These are phyloP conservation scores for Hypena proboscidalis DNA, from an alignment of 2,888 invertebrate genomes.

Conservation along the genomic window DNA sequence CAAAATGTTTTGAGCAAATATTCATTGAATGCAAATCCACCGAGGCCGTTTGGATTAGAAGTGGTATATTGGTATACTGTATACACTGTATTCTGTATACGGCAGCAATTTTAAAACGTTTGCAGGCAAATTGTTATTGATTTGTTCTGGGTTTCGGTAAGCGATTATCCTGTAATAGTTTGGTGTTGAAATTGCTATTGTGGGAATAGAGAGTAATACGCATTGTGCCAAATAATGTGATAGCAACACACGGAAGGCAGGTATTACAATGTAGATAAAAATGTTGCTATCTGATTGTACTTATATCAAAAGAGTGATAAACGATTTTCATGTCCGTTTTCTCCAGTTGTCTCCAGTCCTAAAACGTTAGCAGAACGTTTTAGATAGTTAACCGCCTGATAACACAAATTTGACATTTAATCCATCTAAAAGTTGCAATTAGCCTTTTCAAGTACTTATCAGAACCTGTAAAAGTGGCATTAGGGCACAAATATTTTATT, in stretches of 20 bases:
- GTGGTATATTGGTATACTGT: slow-evolving; percentile 49
- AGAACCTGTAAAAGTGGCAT: no score
- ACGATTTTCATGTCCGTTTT: no score
- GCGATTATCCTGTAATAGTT: background rate
- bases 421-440: no score
- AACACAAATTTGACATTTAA: no score
- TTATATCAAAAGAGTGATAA: no score
- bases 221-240: background rate
- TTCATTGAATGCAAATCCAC: slow-evolving; percentile 78
- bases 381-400: no score
- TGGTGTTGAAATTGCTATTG: background rate
- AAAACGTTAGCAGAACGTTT: no score
- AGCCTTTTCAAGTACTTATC: no score
- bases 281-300: no score
- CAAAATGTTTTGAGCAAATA: slow-evolving; percentile 78
- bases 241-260: background rate
- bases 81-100: slow-evolving; percentile 47
- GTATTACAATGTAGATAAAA: no score
- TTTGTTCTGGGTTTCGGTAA: slow-evolving; percentile 18
- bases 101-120: slow-evolving; percentile 44
- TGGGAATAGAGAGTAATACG: background rate
- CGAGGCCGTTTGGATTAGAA: slow-evolving; percentile 68
- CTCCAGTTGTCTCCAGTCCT: no score
- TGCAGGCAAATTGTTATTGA: slow-evolving; percentile 40
- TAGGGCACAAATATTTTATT: no score